Evolutionary conservation across 2,797 vertebrate genomes (phyloP), one percentile per base, ranked within the genome.

Genomic region (Enteromius fasciolatus): DNA sequence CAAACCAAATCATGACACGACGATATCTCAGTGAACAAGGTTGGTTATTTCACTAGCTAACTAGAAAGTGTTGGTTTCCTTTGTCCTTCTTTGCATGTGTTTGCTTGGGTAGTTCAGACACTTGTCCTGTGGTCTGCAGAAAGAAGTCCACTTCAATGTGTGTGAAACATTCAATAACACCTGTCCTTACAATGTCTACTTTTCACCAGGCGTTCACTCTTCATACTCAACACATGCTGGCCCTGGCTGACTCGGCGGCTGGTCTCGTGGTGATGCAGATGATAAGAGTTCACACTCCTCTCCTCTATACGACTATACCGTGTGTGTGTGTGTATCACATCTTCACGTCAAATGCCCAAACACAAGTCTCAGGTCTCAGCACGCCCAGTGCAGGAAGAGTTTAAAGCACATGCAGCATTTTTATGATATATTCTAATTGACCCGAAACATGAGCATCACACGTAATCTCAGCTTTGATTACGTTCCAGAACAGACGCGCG

Each of bases 391-490:
- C 15, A 14, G 28, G 28, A 73, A 41, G 14, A 41, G 10, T 14
- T 39, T 23, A 18, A 76, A 59, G 52, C 23, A 48, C 15, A 70
- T 5, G 15, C 44, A 70, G 46, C 68, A 28, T 4, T 61, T 14
- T 59, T 10, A 46, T 10, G 3, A 69, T 11, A 36, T 20, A 14
- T 23, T 6, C 36, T 41, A 3, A 39, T 41, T 23, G n/a, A n/a
- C 14, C 36, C 8, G 39, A 41, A 46, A 23, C 1, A 14, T 4
- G 4, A 72, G 14, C 14, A 2, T 31, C 64, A 39, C n/a, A 6
- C 28, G 20, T 67, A 76, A 67, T 57, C 28, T 54, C 81, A 76
- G 46, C 59, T 39, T n/a, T n/a, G n/a, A n/a, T 57, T 25, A 54
- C 5, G 3, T 44, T 69, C 23, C 2, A 31, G 20, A n/a, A 1